Evolutionary conservation across 2,113 vertebrate genomes (phyloP).

Genomic region (Pluvianellus socialis): DNA sequence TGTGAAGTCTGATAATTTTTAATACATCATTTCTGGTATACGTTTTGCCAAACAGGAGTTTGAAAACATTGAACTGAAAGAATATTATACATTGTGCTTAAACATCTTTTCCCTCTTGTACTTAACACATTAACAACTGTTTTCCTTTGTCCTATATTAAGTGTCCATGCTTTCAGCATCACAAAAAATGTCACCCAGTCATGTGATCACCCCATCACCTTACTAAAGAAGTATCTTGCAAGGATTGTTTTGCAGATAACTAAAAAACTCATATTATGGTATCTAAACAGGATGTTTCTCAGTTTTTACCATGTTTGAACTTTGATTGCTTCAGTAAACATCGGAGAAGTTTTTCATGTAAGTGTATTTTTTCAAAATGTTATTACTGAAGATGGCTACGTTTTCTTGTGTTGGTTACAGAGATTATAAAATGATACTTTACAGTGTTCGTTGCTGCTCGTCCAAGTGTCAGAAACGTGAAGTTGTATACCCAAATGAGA

Average conservation of each 20-base stretch:
- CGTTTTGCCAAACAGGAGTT: not conserved
- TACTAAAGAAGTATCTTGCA: not conserved
- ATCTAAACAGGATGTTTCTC: not conserved
- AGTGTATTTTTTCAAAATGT: not conserved
- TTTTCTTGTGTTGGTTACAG: not conserved
- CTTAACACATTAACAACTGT: not conserved
- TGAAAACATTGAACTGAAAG: not conserved
- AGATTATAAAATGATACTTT: not conserved
- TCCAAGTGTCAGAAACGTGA: not conserved
- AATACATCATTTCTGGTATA: not conserved
- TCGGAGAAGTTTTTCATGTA: not conserved
- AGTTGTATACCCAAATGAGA: not conserved
- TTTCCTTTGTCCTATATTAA: not conserved
- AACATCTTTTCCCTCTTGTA: not conserved
- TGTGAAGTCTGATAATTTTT: not conserved
- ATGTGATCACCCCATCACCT: not conserved
- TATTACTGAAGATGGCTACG: not conserved
- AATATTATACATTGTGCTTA: not conserved
- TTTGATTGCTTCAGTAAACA: not conserved
- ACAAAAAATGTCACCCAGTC: not conserved
- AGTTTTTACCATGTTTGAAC: not conserved
- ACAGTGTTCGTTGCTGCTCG: not conserved
- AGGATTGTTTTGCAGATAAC: not conserved
- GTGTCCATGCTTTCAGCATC: not conserved
- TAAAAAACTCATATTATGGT: rapidly evolving